Evolutionary conservation across 2,888 invertebrate species (phyloP), one percentile per base, ranked within the genome.

Genomic region (Mythimna albipuncta): DNA sequence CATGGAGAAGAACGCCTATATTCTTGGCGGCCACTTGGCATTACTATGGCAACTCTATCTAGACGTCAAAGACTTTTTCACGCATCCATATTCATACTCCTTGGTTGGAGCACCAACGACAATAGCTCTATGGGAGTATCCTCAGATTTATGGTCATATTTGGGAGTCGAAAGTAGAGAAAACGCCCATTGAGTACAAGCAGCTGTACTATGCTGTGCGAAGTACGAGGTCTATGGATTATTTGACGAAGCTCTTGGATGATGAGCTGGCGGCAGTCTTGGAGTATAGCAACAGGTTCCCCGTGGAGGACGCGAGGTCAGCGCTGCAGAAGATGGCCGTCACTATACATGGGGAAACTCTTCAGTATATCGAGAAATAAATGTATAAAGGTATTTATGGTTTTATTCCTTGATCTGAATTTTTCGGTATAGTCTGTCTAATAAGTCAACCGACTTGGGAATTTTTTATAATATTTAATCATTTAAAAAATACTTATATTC

Each of bases 41-140:
- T 79, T 95, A 19, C 85, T 95, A n/a, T 96, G 96, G 95, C 96
- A 96, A 81, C 85, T 96, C 0, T 93, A 96, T 74, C 83, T 96
- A 5, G 96, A 96, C 67, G 90, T 95, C 0, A 95, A 94, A 85
- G 96, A 96, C 84, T 96, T 96, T 75, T 96, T 93, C 65, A 93
- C 92, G 0, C 95, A 96, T 57, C 95, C 95, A 0, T 90, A 94
- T 81, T 93, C 94, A 0, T 96, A 93, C 81, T 95, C 96, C 0
- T 84, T 94, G 26, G 94, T 95, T 1, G 93, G 95, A 0, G 94
- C 95, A 0, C 96, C 96, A 6, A 93, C 94, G 0, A 92, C 90
- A 0, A 77, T 93, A 10, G 96, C 94, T 2, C 54, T 94, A 35
- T 96, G 96, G 96, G 96, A 96, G 72, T 95, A 96, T 65, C 96